phyloP scores from a whole-genome alignment of 2,888 invertebrate genomes.

The Leptopilina myrica region DNA sequence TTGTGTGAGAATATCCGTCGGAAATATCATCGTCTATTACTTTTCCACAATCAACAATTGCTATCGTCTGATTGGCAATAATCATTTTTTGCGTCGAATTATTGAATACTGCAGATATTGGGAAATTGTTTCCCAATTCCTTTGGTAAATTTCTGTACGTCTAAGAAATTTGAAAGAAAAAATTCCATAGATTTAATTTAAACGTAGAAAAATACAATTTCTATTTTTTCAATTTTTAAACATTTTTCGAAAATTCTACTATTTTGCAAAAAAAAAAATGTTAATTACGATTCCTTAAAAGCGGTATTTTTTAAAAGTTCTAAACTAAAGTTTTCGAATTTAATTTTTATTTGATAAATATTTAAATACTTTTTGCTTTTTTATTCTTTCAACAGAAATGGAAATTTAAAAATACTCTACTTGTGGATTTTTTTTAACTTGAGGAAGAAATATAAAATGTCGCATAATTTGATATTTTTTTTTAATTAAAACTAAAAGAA shows the following conservation, averaged over 20 bases:
- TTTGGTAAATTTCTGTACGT: constrained; percentile 83
- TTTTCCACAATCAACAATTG: constrained; percentile 81
- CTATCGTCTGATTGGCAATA: constrained; percentile 83
- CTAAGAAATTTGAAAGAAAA: constrained; percentile 68
- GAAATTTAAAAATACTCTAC: no score
- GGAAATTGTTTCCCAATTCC: constrained; percentile 79
- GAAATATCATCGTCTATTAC: constrained; percentile 83
- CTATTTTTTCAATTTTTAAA: neutral
- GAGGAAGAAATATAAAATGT: no score
- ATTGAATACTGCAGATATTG: constrained; percentile 83
- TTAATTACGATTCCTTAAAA: no score
- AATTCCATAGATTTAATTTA: neutral
- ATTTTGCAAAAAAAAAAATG: no score
- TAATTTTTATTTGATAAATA: no score
- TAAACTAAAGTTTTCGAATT: no score
- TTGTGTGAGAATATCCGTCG: constrained; percentile 84
- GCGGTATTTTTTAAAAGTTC: no score
- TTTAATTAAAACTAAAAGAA: no score
- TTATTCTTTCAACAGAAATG: no score
- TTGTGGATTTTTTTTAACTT: no score
- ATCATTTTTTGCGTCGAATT: constrained; percentile 82
- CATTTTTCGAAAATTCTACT: neutral
- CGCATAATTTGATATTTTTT: no score
- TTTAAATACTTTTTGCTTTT: no score
- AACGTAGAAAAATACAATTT: constrained; percentile 27